These are phyloP conservation scores for Gryllus bimaculatus DNA, from an alignment of 1,140 invertebrate species.

Conservation along the genomic window DNA sequence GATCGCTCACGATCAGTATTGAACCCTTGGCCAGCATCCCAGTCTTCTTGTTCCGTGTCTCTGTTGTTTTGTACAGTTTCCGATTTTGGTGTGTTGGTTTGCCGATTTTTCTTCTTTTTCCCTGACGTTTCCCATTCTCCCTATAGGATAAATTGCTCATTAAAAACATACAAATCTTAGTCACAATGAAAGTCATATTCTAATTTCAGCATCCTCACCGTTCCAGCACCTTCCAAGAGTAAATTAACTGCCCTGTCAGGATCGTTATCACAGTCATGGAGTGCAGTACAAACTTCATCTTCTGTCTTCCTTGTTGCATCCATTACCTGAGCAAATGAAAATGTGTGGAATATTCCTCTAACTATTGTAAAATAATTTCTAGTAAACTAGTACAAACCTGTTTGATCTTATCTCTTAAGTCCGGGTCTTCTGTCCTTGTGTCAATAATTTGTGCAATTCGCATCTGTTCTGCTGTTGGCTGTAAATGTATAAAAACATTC, in stretches of 20 bases:
- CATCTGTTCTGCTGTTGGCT: constrained; percentile 42
- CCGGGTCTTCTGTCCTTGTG: constrained; percentile 51
- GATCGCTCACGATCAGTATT: constrained; percentile 27
- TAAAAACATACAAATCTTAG: not conserved
- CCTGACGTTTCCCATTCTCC: constrained; percentile 66
- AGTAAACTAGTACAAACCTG: constrained; percentile 30
- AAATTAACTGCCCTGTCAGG: constrained; percentile 62
- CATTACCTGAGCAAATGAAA: constrained; percentile 45
- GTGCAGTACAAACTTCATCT: constrained; percentile 70
- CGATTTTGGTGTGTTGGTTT: constrained; percentile 27
- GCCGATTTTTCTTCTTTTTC: constrained; percentile 77
- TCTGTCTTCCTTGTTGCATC: constrained; percentile 69
- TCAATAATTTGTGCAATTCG: constrained; percentile 61
- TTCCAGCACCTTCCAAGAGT: constrained; percentile 57
- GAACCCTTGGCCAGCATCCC: constrained; percentile 7
- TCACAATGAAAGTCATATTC: not conserved
- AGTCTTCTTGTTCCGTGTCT: constrained; percentile 19
- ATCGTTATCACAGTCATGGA: constrained; percentile 74
- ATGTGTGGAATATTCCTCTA: not conserved
- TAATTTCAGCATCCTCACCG: constrained; percentile 32
- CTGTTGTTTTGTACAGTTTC: constrained; percentile 15
- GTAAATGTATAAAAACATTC: not conserved
- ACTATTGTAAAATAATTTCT: not conserved
- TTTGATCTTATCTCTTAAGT: constrained; percentile 60
- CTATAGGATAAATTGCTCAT: constrained; percentile 33